Conservation (phyloP, 30 jellyfish, hydroid and myxozoan genomes). For the Hydractinia echinata region DNA sequence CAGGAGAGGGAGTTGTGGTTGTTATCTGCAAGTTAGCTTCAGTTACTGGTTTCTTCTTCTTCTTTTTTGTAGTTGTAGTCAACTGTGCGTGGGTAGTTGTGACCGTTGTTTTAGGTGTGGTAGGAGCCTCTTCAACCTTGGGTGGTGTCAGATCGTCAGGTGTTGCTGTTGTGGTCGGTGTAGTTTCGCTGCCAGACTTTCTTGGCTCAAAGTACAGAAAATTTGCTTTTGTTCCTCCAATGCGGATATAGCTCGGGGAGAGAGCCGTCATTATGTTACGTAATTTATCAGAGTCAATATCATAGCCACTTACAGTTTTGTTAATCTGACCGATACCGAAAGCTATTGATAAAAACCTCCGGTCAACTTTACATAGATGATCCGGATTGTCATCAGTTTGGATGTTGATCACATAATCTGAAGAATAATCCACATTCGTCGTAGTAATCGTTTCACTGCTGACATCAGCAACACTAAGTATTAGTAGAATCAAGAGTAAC, state of each 20-base stretch:
- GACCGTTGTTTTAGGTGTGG: not conserved
- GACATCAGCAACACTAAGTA: not conserved
- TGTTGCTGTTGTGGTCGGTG: not conserved
- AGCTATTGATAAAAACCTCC: slow-evolving; percentile 63
- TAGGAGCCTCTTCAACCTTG: no score
- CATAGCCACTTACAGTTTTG: slow-evolving; percentile 25
- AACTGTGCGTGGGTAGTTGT: not conserved
- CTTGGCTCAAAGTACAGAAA: slow-evolving; percentile 48
- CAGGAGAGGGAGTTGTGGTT: no score
- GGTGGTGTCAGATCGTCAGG: not conserved
- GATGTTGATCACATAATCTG: slow-evolving; percentile 22
- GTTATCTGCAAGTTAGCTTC: no score
- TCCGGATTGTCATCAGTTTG: not conserved
- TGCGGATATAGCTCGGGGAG: slow-evolving; percentile 61
- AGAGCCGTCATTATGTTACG: slow-evolving; percentile 39
- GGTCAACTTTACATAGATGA: slow-evolving; percentile 51
- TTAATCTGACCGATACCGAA: slow-evolving; percentile 43
- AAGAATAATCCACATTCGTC: not conserved
- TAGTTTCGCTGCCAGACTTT: not conserved
- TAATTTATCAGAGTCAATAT: slow-evolving; percentile 51
- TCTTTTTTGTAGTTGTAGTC: not conserved
- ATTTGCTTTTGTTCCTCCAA: slow-evolving; percentile 69
- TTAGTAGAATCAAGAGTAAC: no score
- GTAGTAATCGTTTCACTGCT: slow-evolving; percentile 7
- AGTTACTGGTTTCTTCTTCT: no score